Base-by-base conservation (phyloP, 2,888 invertebrate species). In the Ceraclea dissimilis region DNA sequence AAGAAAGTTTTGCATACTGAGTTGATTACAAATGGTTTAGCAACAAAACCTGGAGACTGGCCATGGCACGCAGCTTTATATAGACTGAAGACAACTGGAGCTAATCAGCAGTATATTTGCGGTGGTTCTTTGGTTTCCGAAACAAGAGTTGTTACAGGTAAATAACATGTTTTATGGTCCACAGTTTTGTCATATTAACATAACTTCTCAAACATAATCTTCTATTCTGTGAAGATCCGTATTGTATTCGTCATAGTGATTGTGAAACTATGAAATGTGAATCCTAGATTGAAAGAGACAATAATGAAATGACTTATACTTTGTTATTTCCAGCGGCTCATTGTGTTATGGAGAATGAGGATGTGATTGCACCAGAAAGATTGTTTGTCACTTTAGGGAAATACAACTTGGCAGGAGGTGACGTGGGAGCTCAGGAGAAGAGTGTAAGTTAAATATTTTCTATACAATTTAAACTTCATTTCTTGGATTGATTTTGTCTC, bases 51-150 rank as follows among this genome's bases (percentile, higher is more conserved):
- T 4, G 74, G 74, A 1, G 72, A 74, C 58, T 75, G 72, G 73
- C 74, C 74, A 0, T 75, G 74, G 74, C 75, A 74, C 62, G 67
- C 64, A 0, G 74, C 73, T 0, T 55, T 75, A 19, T 71, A 69
- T 34, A 67, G 65, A 47, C 49, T 68, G 1, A 53, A 58, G 44
- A 52, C 46, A 2, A 63, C 67, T 2, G 63, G 64, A 8, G 48
- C 61, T 0, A 57, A 56, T 0, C 63, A 69, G 2, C 67, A 64
- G 19, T 73, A 72, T 44, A 70, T 68, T 5, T 74, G 74, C 59
- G 74, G 74, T 2, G 74, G 74, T 2, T 72, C 70, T 4, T 57
- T 75, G 39, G 56, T 74, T 1, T 68, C 70, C 0, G 68, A 67
- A 34, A 66, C 63, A 34, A 56, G 66, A 5, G 65, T 74, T n/a